Evolutionary conservation across 2,113 vertebrate species (phyloP).

Genomic region (Fukomys damarensis): DNA sequence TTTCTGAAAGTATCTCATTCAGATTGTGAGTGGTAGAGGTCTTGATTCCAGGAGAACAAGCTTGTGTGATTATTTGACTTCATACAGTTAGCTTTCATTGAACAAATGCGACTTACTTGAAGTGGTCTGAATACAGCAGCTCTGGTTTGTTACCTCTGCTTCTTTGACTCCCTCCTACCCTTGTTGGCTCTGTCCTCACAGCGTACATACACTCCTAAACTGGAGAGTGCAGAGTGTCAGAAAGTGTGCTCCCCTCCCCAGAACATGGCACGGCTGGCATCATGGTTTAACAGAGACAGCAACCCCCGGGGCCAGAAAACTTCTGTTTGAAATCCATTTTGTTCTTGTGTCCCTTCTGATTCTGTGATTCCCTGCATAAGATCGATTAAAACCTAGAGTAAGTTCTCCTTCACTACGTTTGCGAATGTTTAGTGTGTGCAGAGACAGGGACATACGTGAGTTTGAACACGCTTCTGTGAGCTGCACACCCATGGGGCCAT

Average conservation of each 20-base stretch:
- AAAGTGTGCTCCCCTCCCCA: not conserved
- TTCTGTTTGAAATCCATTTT: not conserved
- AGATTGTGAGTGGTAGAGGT: not conserved
- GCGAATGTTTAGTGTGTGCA: not conserved
- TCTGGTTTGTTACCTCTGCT: not conserved
- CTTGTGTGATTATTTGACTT: not conserved
- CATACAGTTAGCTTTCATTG: not conserved
- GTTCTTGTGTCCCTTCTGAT: not conserved
- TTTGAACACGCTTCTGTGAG: not conserved
- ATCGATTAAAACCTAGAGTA: not conserved
- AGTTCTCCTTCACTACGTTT: not conserved
- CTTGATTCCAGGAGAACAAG: not conserved
- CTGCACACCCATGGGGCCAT: not conserved
- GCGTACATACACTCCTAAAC: not conserved
- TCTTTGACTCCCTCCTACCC: fast-evolving
- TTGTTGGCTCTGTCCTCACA: not conserved
- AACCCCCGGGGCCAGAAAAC: not conserved
- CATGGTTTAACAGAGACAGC: not conserved
- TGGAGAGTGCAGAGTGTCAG: not conserved
- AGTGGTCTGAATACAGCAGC: not conserved
- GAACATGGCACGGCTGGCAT: not conserved
- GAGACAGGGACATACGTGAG: not conserved
- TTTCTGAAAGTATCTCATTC: not conserved
- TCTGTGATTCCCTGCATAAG: not conserved
- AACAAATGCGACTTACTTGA: not conserved